A percentile compares a stretch with the other conserved stretches of the same genome.
These are phyloP conservation scores for Prionailurus viverrinus DNA, from an alignment of 2,113 vertebrate genomes.

Conservation along the genomic window DNA sequence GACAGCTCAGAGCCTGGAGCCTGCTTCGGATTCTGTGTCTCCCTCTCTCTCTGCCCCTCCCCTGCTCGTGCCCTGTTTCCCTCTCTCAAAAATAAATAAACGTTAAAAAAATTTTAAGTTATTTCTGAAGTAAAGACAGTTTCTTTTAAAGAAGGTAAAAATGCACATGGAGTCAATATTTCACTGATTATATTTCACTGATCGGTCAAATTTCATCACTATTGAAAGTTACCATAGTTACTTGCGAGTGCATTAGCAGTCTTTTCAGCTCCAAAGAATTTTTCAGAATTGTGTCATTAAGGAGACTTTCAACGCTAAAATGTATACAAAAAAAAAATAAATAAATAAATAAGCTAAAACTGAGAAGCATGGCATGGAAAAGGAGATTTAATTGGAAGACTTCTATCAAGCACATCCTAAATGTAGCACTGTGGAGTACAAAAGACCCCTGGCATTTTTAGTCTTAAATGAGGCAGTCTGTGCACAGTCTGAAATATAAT, in stretches of 20 bases:
- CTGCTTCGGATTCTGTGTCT: no score
- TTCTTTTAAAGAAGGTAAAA: not conserved
- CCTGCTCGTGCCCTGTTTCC: no score
- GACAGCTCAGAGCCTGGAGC: no score
- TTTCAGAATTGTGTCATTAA: not conserved
- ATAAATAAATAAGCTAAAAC: not conserved
- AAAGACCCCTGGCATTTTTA: not conserved
- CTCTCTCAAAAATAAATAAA: no score
- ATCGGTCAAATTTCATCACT: not conserved
- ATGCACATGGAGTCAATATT: not conserved
- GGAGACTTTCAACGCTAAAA: not conserved
- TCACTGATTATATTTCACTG: not conserved
- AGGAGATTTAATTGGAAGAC: not conserved
- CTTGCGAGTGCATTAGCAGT: not conserved
- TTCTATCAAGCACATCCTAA: not conserved
- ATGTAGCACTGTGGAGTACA: not conserved
- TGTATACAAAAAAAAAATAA: slow-evolving; percentile 39
- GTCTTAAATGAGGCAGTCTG: not conserved
- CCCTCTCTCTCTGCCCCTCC: no score
- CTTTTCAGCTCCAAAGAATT: not conserved
- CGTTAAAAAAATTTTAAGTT: not conserved
- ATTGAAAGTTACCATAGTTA: not conserved
- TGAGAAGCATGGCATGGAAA: not conserved
- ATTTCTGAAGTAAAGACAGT: not conserved
- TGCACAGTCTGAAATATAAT: not conserved